Evolutionary conservation across 1,140 invertebrate species (phyloP).

Genomic region (Meloidogyne chitwoodi): DNA sequence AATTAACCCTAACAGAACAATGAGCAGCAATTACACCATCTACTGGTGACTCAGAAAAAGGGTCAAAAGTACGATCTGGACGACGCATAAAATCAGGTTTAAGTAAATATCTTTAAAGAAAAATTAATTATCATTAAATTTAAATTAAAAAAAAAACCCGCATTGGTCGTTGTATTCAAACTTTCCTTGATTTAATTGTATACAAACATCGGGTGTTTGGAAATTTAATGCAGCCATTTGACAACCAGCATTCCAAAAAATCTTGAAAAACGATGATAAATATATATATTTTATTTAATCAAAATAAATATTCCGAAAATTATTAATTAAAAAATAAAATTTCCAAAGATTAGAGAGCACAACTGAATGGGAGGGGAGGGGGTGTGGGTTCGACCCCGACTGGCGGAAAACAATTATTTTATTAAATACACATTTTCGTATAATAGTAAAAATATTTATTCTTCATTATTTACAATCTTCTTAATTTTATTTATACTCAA

Average conservation of each 20-base stretch:
- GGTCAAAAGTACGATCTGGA: constrained; percentile 91
- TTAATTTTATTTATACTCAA: too few species aligned
- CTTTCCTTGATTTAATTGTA: constrained; percentile 99
- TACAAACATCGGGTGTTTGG: constrained; percentile 95
- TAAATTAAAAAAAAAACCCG: constrained; percentile 66
- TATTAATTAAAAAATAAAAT: too few species aligned
- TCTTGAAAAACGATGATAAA: constrained; percentile 58
- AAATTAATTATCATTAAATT: neutral
- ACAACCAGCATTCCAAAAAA: constrained; percentile 99
- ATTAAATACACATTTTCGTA: too few species aligned
- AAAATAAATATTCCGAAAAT: too few species aligned
- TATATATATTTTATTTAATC: neutral
- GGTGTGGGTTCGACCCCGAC: too few species aligned
- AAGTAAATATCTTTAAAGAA: constrained; percentile 79
- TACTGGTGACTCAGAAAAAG: constrained; percentile 96
- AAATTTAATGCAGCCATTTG: constrained; percentile 99
- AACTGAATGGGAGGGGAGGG: too few species aligned
- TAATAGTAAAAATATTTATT: too few species aligned
- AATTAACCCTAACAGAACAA: constrained; percentile 83
- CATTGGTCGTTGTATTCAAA: constrained; percentile 80
- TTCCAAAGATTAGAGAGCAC: too few species aligned
- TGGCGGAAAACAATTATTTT: neutral
- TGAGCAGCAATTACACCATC: constrained; percentile 96
- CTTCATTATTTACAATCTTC: too few species aligned
- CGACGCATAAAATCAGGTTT: constrained; percentile 99